A percentile compares a stretch with the other conserved stretches of the same genome.
These are phyloP conservation scores for Syrmaticus mikado DNA, from an alignment of 2,113 vertebrate genomes.

Conservation along the genomic window DNA sequence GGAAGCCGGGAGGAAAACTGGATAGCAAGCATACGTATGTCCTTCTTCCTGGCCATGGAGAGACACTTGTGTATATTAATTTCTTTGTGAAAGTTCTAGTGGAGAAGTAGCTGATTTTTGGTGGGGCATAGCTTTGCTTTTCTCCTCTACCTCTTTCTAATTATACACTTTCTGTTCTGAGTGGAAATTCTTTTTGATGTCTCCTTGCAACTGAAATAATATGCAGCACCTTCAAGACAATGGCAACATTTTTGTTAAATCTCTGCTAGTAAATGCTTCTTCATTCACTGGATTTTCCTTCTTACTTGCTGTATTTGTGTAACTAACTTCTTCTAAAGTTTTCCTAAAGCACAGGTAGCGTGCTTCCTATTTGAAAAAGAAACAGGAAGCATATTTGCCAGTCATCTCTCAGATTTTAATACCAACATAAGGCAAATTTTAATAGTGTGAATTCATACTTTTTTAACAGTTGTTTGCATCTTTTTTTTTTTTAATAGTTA, in stretches of 20 bases:
- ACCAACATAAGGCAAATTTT: background rate
- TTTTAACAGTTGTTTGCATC: background rate
- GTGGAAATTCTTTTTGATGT: background rate
- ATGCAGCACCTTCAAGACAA: background rate
- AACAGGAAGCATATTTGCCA: background rate
- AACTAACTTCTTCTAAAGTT: background rate
- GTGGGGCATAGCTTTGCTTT: background rate
- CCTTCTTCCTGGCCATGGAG: background rate
- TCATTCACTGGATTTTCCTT: conserved; percentile 19
- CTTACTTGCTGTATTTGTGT: background rate
- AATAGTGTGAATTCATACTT: background rate
- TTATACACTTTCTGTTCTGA: background rate
- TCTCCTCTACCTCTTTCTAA: background rate
- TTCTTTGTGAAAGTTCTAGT: background rate
- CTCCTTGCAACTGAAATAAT: background rate
- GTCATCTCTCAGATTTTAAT: background rate
- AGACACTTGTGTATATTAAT: background rate
- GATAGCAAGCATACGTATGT: background rate
- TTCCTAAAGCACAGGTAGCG: background rate
- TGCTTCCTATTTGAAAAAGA: background rate
- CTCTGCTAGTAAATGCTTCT: background rate
- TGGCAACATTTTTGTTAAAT: background rate
- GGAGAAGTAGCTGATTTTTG: background rate
- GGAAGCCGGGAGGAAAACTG: background rate
- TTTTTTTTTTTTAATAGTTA: background rate